phyloP scores from a whole-genome alignment of 2,888 invertebrate genomes.

The Pyrocoelia pectoralis region DNA sequence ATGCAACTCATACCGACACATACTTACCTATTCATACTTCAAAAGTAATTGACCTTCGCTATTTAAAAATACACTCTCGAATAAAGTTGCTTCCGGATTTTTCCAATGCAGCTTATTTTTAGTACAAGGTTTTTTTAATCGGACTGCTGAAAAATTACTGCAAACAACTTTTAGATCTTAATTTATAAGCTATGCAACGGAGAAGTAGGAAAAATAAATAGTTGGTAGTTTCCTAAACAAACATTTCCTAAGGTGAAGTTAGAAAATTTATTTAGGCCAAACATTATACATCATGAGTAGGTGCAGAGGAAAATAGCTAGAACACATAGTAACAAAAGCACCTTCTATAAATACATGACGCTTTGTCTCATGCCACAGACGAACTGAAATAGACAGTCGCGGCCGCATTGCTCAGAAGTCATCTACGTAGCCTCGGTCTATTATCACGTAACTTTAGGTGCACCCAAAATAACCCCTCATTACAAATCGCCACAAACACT shows the following conservation, averaged over 20 bases:
- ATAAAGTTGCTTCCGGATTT: background rate
- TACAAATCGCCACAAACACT: background rate
- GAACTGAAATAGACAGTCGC: slow-evolving; percentile 45
- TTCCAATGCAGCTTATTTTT: background rate
- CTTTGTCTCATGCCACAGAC: slow-evolving; percentile 44
- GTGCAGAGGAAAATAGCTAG: slow-evolving; percentile 43
- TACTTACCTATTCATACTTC: background rate
- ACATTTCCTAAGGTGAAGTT: background rate
- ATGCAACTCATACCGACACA: background rate
- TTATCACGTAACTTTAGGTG: slow-evolving; percentile 36
- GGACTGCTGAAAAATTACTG: background rate
- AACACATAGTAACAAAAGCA: slow-evolving; percentile 44
- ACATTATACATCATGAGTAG: slow-evolving; percentile 30
- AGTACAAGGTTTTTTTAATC: background rate
- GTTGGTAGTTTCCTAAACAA: background rate
- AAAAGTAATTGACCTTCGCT: slow-evolving; percentile 1
- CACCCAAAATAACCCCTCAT: background rate
- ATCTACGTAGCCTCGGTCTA: slow-evolving; percentile 41
- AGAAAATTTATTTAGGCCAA: slow-evolving; percentile 8
- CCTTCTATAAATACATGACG: slow-evolving; percentile 44
- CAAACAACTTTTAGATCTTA: background rate
- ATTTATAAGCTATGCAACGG: background rate
- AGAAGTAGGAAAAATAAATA: background rate
- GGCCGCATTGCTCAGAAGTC: slow-evolving; percentile 47
- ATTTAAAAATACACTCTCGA: background rate